Evolutionary conservation across 35 echinoderm and acorn worm genomes (phyloP).

Genomic region (Heliocidaris erythrogramma): DNA sequence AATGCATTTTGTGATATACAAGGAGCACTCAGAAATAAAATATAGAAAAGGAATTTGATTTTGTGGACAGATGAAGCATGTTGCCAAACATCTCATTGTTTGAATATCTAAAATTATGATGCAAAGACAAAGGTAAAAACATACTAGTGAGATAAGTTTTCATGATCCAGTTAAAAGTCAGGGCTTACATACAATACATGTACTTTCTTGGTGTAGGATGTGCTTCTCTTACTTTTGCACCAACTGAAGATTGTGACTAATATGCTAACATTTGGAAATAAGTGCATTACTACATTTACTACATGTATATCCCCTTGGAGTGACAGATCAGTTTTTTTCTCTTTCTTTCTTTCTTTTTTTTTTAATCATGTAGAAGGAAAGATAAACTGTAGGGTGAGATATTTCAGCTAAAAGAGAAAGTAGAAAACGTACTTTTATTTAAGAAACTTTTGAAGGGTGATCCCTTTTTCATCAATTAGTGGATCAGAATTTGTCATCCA

Average conservation of each 20-base stretch:
- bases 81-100: too few relatives aligned
- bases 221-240: neutral
- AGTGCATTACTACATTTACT: neutral
- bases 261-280: neutral
- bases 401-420: neutral
- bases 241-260: neutral
- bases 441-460: neutral
- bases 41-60: too few relatives aligned
- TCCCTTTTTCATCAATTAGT: neutral
- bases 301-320: too few relatives aligned
- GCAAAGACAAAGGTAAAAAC: too few relatives aligned
- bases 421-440: neutral
- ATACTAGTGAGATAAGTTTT: too few relatives aligned
- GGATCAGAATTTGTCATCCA: neutral
- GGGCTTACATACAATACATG: too few relatives aligned
- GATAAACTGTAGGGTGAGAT: neutral
- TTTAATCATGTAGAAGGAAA: neutral
- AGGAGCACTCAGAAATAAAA: neutral
- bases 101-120: too few relatives aligned
- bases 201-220: neutral
- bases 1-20: neutral
- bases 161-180: too few relatives aligned
- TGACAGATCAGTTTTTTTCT: neutral
- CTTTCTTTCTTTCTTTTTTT: neutral
- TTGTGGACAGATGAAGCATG: too few relatives aligned